A percentile compares a stretch with the other conserved stretches of the same genome.
phyloP scores from a whole-genome alignment of 2,113 vertebrate genomes.

The Brachirus orientalis region DNA sequence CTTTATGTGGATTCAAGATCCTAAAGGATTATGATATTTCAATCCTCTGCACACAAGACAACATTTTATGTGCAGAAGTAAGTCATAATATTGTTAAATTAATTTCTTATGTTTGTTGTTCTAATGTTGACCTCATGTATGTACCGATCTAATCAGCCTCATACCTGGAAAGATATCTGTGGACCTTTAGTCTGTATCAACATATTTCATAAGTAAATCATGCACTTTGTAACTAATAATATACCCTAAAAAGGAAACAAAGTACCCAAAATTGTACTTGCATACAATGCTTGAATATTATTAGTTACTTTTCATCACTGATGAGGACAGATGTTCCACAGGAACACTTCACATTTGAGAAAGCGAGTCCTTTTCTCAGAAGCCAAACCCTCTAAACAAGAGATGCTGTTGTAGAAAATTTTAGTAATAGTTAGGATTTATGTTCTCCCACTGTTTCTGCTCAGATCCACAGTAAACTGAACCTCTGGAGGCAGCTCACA shows the following conservation, averaged over 20 bases:
- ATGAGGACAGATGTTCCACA: not conserved
- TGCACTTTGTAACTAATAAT: not conserved
- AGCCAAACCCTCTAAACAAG: slow-evolving; percentile 16
- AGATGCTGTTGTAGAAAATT: slow-evolving; percentile 23
- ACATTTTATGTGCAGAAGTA: not conserved
- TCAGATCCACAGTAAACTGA: slow-evolving; percentile 22
- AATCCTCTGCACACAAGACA: no score
- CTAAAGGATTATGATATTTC: not conserved
- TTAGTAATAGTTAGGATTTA: slow-evolving; percentile 20
- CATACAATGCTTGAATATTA: no score
- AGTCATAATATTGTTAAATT: not conserved
- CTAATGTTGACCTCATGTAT: no score
- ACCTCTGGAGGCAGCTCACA: slow-evolving; percentile 36
- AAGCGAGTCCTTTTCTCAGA: slow-evolving; percentile 4
- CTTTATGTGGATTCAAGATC: not conserved
- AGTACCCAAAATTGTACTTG: not conserved
- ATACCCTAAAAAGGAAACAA: not conserved
- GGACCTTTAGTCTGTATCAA: not conserved
- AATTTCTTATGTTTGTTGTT: no score
- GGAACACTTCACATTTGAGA: slow-evolving; percentile 1
- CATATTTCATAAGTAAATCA: not conserved
- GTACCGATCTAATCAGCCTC: not conserved
- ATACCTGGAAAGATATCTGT: not conserved
- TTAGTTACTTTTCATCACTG: not conserved
- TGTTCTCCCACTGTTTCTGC: slow-evolving; percentile 1